Conservation (phyloP, 2,888 invertebrate species). For the Oscheius sp. region DNA sequence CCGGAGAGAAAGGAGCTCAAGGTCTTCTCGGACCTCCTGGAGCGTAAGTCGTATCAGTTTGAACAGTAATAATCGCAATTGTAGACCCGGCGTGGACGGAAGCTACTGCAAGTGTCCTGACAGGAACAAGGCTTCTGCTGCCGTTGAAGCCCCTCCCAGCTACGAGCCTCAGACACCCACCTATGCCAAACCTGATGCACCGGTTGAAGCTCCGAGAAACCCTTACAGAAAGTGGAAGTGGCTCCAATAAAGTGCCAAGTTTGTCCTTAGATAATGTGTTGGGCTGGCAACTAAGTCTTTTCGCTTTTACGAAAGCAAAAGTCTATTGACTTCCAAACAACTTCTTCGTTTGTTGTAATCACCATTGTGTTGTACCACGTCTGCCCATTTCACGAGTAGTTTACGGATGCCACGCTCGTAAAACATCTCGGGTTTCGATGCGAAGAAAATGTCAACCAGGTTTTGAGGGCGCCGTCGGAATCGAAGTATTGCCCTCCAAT, state of each 20-base stretch:
- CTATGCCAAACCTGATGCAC: constrained; percentile 43
- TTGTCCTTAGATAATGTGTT: background rate
- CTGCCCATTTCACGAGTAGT: too few species aligned
- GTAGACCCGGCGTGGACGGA: constrained; percentile 49
- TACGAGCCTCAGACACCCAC: constrained; percentile 43
- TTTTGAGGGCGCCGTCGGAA: too few species aligned
- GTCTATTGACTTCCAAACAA: too few species aligned
- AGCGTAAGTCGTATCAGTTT: background rate
- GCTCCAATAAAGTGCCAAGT: constrained; percentile 42
- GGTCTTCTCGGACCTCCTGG: constrained; percentile 62
- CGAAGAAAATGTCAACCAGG: too few species aligned
- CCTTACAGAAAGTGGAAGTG: constrained; percentile 64
- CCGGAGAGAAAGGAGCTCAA: constrained; percentile 60
- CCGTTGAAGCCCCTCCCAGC: constrained; percentile 45
- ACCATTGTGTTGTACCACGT: too few species aligned
- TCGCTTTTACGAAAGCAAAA: too few species aligned
- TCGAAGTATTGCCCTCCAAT: too few species aligned
- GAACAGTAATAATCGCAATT: too few species aligned
- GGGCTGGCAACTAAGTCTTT: too few species aligned
- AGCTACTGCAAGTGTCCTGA: constrained; percentile 64
- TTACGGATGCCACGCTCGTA: too few species aligned
- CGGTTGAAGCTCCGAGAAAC: constrained; percentile 51
- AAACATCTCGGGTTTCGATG: too few species aligned
- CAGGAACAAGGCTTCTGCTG: constrained; percentile 48
- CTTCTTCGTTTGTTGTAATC: too few species aligned